Evolutionary conservation across 2,113 vertebrate genomes (phyloP).

Genomic region (Nesoenas mayeri): DNA sequence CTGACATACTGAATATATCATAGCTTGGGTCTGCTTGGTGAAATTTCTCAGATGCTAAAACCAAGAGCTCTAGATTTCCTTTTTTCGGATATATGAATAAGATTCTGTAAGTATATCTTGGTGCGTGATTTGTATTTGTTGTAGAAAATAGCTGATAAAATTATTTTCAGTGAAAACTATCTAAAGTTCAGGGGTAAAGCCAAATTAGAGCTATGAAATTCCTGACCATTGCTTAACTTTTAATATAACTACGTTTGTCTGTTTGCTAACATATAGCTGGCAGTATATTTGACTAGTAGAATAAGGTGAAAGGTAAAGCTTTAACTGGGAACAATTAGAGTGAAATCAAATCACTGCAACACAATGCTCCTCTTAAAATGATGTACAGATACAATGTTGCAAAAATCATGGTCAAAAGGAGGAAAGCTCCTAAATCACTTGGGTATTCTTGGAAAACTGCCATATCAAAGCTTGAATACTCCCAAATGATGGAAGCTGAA

Average conservation of each 20-base stretch:
- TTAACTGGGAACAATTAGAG: neutral
- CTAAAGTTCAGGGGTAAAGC: neutral
- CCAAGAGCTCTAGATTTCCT: neutral
- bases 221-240: neutral
- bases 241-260: rapidly evolving
- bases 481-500: neutral
- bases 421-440: neutral
- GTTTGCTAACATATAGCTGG: neutral
- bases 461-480: neutral
- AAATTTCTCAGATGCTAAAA: neutral
- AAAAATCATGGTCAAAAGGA: neutral
- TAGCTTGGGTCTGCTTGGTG: neutral
- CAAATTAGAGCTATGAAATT: neutral
- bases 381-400: neutral
- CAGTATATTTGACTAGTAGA: neutral
- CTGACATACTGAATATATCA: neutral
- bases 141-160: neutral
- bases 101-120: neutral
- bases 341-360: neutral
- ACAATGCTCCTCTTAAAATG: neutral
- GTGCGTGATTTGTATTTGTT: neutral
- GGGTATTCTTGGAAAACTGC: neutral
- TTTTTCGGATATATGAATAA: neutral
- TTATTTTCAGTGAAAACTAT: neutral
- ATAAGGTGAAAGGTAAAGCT: neutral